Evolutionary conservation across 2,888 invertebrate species (phyloP).

Genomic region (Drosophila kambysellisi): DNA sequence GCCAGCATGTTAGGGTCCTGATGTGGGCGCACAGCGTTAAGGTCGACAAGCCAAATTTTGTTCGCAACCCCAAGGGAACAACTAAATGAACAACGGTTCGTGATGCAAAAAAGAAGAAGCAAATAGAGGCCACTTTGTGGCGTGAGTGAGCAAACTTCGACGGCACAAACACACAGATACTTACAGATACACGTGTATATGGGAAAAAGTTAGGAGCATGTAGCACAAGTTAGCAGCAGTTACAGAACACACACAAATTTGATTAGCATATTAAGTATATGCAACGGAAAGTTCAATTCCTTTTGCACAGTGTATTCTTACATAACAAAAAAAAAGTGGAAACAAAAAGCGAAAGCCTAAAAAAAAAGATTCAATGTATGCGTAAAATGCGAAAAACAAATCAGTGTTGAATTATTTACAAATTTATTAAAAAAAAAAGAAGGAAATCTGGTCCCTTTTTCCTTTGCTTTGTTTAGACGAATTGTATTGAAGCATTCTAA

Average conservation of each 20-base stretch:
- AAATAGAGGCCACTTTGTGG: slow-evolving; percentile 2
- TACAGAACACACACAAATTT: slow-evolving; percentile 41
- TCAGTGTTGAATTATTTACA: slow-evolving; percentile 55
- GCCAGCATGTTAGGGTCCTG: slow-evolving; percentile 40
- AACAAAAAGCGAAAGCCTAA: slow-evolving; percentile 3
- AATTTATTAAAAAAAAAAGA: slow-evolving; percentile 33
- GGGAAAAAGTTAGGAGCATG: slow-evolving; percentile 38
- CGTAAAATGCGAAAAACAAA: slow-evolving; percentile 33
- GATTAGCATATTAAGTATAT: slow-evolving; percentile 71
- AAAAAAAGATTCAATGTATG: neutral
- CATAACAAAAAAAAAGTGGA: neutral
- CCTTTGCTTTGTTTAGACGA: neutral
- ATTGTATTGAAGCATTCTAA: slow-evolving; percentile 27
- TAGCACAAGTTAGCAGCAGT: slow-evolving; percentile 48
- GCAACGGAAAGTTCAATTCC: slow-evolving; percentile 35
- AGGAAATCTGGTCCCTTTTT: slow-evolving; percentile 32
- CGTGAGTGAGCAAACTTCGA: slow-evolving; percentile 17
- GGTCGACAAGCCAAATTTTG: slow-evolving; percentile 49
- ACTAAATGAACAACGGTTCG: slow-evolving; percentile 31
- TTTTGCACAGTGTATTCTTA: slow-evolving; percentile 6
- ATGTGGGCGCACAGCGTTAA: slow-evolving; percentile 28
- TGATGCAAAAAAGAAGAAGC: slow-evolving; percentile 10
- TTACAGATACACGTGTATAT: slow-evolving; percentile 7
- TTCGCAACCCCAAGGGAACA: slow-evolving; percentile 33
- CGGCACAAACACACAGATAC: neutral